Conservation (phyloP, 2,888 invertebrate species). For the Pollenia griseotomentosa region DNA sequence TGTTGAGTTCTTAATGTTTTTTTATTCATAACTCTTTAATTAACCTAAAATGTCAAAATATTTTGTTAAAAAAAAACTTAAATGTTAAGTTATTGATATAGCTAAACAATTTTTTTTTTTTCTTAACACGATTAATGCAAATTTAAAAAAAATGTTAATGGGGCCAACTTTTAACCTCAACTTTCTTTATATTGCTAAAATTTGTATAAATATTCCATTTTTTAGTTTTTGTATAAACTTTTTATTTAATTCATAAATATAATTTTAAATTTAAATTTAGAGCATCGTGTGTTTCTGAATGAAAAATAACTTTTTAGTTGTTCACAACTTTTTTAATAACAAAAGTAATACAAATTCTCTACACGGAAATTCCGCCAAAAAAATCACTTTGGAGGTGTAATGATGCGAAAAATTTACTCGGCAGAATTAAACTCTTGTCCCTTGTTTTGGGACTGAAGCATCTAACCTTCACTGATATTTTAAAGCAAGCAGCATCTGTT, state of each 20-base stretch:
- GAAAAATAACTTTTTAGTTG: too few relatives aligned
- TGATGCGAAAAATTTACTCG: too few relatives aligned
- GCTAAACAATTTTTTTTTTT: not conserved
- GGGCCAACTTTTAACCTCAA: constrained; percentile 55
- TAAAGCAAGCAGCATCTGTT: too few relatives aligned
- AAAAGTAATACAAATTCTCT: too few relatives aligned
- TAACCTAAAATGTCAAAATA: constrained; percentile 26
- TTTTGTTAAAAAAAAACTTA: not conserved
- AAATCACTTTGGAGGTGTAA: too few relatives aligned
- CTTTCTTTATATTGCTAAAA: constrained; percentile 45
- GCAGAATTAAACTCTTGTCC: too few relatives aligned
- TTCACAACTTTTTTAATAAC: too few relatives aligned
- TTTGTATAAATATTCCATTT: not conserved
- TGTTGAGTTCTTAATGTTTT: not conserved
- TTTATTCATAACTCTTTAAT: constrained; percentile 28
- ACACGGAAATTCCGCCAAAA: too few relatives aligned
- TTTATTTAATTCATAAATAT: not conserved
- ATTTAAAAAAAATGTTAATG: constrained; percentile 37
- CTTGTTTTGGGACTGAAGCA: too few relatives aligned
- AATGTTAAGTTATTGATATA: not conserved
- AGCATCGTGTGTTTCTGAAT: not conserved
- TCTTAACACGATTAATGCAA: constrained; percentile 14
- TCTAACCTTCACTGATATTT: too few relatives aligned
- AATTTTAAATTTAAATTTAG: not conserved
- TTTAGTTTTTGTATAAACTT: constrained; percentile 6